phyloP scores from a whole-genome alignment of 1,140 invertebrate species.

The Wiebesia pumilae region DNA sequence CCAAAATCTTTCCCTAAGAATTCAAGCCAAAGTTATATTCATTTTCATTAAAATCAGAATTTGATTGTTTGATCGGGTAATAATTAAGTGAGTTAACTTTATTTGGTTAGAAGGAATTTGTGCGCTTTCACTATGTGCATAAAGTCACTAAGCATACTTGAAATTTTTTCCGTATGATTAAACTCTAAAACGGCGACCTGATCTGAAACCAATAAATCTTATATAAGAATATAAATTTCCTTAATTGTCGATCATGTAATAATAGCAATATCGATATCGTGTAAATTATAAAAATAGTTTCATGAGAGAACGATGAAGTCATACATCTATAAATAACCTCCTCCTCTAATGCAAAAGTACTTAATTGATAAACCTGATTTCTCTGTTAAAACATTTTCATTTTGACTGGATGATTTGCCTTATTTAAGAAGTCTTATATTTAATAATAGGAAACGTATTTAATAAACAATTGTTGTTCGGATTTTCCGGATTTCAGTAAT shows the following conservation, averaged over 20 bases:
- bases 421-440: not conserved
- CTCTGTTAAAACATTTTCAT: not conserved
- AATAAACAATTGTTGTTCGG: not conserved
- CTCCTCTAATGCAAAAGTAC: not conserved
- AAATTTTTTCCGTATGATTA: conserved; percentile 1
- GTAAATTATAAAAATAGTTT: not conserved
- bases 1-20: not conserved
- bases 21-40: not conserved
- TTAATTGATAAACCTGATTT: not conserved
- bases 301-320: not conserved
- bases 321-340: not conserved
- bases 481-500: not conserved
- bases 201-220: not conserved
- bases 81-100: not conserved
- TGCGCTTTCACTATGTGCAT: not conserved
- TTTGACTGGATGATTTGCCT: not conserved
- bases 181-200: not conserved
- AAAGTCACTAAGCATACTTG: not conserved
- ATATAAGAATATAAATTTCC: not conserved
- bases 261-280: not conserved
- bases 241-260: not conserved
- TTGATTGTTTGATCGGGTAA: not conserved
- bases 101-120: not conserved
- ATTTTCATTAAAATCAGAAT: not conserved
- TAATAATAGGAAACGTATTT: not conserved